These are phyloP conservation scores for Hydrotaea cyrtoneurina DNA, from an alignment of 2,888 invertebrate species.

Conservation along the genomic window DNA sequence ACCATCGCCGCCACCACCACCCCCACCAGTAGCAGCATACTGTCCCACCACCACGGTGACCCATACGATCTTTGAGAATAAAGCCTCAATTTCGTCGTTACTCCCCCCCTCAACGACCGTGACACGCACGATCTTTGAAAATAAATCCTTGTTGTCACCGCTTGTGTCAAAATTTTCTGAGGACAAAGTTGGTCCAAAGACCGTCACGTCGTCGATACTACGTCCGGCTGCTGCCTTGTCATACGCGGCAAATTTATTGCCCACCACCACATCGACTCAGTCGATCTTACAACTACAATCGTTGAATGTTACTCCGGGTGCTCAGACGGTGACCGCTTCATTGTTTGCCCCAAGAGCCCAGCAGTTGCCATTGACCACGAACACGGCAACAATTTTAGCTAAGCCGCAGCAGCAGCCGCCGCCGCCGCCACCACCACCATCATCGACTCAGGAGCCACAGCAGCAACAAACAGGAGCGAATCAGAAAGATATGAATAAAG, in stretches of 20 bases:
- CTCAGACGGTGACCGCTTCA: conserved; percentile 76
- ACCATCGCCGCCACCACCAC: conserved; percentile 2
- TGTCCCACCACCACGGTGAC: conserved; percentile 63
- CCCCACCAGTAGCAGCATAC: conserved; percentile 38
- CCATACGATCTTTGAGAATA: conserved; percentile 58
- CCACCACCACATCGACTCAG: conserved; percentile 63
- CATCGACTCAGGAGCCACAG: conserved; percentile 62
- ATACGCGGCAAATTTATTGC: conserved; percentile 42
- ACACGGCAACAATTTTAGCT: conserved; percentile 66
- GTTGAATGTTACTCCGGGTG: conserved; percentile 70
- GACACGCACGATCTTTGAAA: conserved; percentile 13
- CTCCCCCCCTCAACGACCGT: background rate
- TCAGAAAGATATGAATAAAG: conserved; percentile 96
- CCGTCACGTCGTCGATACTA: conserved; percentile 61
- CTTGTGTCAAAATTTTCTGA: conserved; percentile 48
- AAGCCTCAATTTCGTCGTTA: conserved; percentile 9
- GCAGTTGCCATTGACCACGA: conserved; percentile 64
- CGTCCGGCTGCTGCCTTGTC: conserved; percentile 8
- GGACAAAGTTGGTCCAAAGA: conserved; percentile 56
- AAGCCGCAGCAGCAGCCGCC: conserved; percentile 49
- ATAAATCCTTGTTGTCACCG: background rate
- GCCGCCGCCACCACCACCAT: background rate
- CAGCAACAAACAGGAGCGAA: conserved; percentile 78
- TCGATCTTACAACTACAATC: conserved; percentile 57
- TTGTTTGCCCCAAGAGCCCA: conserved; percentile 74